A percentile compares a stretch with the other conserved stretches of the same genome.
Conservation (phyloP, 2,888 invertebrate species). For the Pterostichus madidus region DNA sequence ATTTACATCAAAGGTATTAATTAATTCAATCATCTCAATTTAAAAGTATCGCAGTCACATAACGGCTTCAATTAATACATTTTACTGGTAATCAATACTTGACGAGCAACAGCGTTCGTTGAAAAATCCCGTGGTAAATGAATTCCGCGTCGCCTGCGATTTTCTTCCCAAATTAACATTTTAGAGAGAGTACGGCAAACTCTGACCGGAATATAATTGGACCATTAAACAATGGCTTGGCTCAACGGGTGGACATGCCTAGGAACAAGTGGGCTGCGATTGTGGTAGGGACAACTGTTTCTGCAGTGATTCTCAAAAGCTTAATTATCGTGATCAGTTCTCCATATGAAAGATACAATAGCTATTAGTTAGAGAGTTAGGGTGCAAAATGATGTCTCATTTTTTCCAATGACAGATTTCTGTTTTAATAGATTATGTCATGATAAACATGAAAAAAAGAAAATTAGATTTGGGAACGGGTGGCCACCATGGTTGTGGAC, state of each 20-base stretch:
- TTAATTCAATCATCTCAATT: not conserved
- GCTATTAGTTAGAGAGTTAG: too few species aligned
- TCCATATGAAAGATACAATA: too few species aligned
- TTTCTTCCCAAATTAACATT: constrained; percentile 50
- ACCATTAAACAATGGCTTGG: constrained; percentile 46
- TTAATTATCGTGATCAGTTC: too few species aligned
- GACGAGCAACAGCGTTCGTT: constrained; percentile 26
- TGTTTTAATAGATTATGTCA: too few species aligned
- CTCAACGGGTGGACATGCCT: not conserved
- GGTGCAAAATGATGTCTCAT: too few species aligned
- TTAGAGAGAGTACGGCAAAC: constrained; percentile 18
- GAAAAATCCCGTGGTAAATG: constrained; percentile 31
- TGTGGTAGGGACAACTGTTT: not conserved
- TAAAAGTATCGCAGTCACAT: not conserved
- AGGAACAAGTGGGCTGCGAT: constrained; percentile 34
- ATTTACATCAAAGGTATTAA: not conserved
- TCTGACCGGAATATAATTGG: constrained; percentile 50
- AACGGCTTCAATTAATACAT: not conserved
- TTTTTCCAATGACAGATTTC: too few species aligned
- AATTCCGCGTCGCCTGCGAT: constrained; percentile 7
- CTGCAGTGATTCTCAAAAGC: not conserved
- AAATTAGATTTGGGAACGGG: too few species aligned
- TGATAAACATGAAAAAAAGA: too few species aligned
- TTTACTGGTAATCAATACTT: constrained; percentile 16
- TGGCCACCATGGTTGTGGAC: too few species aligned